Evolutionary conservation across 2,113 vertebrate species (phyloP), one percentile per base, ranked within the genome.

Genomic region (Pithys albifrons): DNA sequence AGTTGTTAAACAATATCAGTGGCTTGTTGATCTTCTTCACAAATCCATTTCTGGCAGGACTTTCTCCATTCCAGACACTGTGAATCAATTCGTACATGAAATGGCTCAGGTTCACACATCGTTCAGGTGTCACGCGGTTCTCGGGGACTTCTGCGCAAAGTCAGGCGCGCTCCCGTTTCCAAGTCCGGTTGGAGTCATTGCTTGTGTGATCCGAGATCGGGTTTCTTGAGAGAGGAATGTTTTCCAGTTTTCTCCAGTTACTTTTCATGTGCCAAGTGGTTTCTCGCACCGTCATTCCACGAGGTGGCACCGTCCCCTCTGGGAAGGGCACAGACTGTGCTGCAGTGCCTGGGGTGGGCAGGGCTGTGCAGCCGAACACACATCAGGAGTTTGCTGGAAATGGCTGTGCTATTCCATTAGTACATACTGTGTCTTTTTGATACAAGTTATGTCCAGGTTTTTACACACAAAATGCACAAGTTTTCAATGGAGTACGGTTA

Each of bases 101-200:
- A 45, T 75, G 2, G 2, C 13, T 54, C 4, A 3, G 8, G 28
- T 35, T 19, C 13, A 16, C 3, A 3, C 10, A 0, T 14, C 5
- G 15, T 19, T 83, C 15, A 19, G 33, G 16, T 14, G 29, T n/a
- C 72, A 4, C 0, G 0, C 0, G 1, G 19, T 7, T 70, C n/a
- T 61, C 0, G 0, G 59, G 41, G 55, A 23, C 55, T 69, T 41
- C 20, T 73, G 54, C 46, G 3, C 9, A 58, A 28, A 18, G 66
- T 29, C 49, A 12, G 12, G 10, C 0, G 0, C 10, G 1, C 2
- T 5, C 64, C 54, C 2, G 0, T 9, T 49, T 33, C 62, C 29
- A 16, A 3, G 17, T 17, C 67, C 37, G 33, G 31, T 18, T 79
- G 4, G 14, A 57, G 45, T 14, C 62, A 1, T 24, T 48, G 41